Base-by-base conservation (phyloP, 1,140 invertebrate species). In the Papilio dardanus region DNA sequence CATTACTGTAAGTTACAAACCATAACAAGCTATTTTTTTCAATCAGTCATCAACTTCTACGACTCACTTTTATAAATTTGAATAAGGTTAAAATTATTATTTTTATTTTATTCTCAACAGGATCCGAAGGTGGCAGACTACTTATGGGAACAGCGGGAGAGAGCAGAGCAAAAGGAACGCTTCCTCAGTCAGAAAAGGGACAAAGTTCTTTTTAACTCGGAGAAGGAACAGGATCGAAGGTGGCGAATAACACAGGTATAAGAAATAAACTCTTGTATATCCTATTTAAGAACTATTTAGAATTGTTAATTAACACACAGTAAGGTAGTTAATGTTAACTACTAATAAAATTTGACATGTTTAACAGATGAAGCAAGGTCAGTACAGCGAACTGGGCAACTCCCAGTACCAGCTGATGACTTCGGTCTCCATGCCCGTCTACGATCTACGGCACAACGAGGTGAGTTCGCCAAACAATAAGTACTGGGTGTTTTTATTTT, bases 391-490 rank as follows among this genome's bases (percentile, higher is more conserved):
- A 79, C 86, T 95, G 28, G 93, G 90, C 74, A 91, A 92, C 76
- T 88, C 94, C 75, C 93, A 95, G 77, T 97, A 97, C 88, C 95
- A 95, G 80, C 95, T 98, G 83, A 97, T 98, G 96, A 98, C 97
- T 10, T 98, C 98, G 37, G 97, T 99, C 19, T 97, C 98, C 75
- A 96, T 98, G 94, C 98, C 98, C 6, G 97, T 99, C 30, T 99
- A 97, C 91, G 97, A 98, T 94, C 94, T 95, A 83, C 95, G 96
- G 12, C 95, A 96, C 79, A 96, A 96, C 88, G 96, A 96, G 94
- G 96, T 97, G 94, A 95, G 96, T 94, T 76, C 65, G 54, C 40
- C 35, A 75, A 71, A 62, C 35, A 74, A 69, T 4, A 6, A 21
- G 16, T 19, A 31, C 12, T 24, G 24, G n/a, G 24, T 42, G 10